Base-by-base conservation (phyloP, 1,140 invertebrate genomes). In the Rhopalosiphum padi region DNA sequence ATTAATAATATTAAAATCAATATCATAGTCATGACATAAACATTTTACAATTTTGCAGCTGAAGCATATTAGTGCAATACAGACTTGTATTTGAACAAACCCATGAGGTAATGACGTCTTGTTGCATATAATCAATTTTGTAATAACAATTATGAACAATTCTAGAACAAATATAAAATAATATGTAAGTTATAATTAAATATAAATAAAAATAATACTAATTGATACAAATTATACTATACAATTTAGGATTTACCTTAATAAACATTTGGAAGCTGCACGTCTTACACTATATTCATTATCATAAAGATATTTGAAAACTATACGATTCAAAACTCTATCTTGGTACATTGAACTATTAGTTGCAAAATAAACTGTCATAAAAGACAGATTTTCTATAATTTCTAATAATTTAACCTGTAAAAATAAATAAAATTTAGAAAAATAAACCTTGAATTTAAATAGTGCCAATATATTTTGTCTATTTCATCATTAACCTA, bases 391-490 rank as follows among this genome's bases (percentile, higher is more conserved):
- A 55, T 86, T 86, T 93, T 93, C 91, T 85, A 93, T 55, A 6
- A 93, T 93, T 86, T 93, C 91, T 86, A 93, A 85, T 83, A 93
- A 41, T 93, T 93, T 93, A 46, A 93, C 91, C 91, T 93, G 35
- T 37, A 92, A 92, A 95, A 25, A 95, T 82, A 95, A 48, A 48
- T 95, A 93, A 21, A 21, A 68, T 41, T 35, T 41, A 25, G 11
- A 68, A n/a, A 60, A n/a, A 25, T 30, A n/a, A 68, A 89, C 6
- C n/a, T 53, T 51, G 3, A 11, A 37, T 37, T 7, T 9, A 68
- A 3, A n/a, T 11, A 15, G 30, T 21, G 15, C 15, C 21, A 53
- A 77, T n/a, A 77, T n/a, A 15, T n/a, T 68, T 68, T 77, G 60
- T 77, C n/a, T 77, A 15, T 77, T 77, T 77, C 60, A n/a, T n/a